Conservation (phyloP, 2,797 vertebrate genomes). For the Meda fulgida region DNA sequence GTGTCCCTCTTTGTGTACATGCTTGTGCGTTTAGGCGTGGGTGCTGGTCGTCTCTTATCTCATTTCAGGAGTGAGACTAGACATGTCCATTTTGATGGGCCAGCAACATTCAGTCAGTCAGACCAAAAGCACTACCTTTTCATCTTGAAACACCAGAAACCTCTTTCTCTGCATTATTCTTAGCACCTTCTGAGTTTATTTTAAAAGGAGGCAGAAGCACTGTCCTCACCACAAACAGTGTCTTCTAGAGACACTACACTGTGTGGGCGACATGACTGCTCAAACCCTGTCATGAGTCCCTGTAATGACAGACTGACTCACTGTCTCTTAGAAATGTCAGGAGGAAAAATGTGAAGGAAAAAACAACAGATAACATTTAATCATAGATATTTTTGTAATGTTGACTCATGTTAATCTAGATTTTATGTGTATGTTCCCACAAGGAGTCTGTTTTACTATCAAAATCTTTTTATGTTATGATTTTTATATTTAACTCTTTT, state of each 20-base stretch:
- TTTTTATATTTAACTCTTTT: constrained; percentile 2
- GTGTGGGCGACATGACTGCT: constrained; percentile 34
- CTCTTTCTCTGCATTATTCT: not conserved
- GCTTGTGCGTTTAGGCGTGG: not conserved
- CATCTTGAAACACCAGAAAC: not conserved
- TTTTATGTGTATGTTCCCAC: not conserved
- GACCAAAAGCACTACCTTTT: not conserved
- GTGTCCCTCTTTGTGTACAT: not conserved
- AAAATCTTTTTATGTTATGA: not conserved
- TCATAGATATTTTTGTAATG: constrained; percentile 3
- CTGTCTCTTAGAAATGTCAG: constrained; percentile 32
- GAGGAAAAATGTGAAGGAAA: constrained; percentile 22
- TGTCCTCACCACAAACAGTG: constrained; percentile 31
- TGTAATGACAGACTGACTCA: constrained; percentile 36
- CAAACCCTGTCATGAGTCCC: constrained; percentile 17
- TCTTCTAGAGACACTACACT: constrained; percentile 22
- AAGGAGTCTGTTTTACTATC: not conserved
- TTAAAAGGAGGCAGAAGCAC: not conserved
- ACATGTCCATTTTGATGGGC: not conserved
- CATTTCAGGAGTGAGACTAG: not conserved
- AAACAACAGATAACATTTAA: not conserved
- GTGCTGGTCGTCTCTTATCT: not conserved
- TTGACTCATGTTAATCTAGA: not conserved
- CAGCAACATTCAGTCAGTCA: not conserved
- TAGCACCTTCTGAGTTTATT: constrained; percentile 20